phyloP scores from a whole-genome alignment of 2,888 invertebrate species.

The Chrysodeixis includens region DNA sequence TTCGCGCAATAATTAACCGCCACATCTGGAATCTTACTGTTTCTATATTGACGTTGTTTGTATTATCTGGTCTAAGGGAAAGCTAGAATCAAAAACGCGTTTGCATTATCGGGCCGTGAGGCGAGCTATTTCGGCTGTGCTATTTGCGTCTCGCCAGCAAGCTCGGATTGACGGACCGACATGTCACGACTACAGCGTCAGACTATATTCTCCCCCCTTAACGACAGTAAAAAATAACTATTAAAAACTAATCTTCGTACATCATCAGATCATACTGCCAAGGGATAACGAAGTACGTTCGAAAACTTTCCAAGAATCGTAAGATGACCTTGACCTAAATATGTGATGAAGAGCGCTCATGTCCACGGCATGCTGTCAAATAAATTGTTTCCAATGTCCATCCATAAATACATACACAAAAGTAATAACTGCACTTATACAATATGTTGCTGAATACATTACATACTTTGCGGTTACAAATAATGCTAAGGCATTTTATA shows the following conservation, averaged over 20 bases:
- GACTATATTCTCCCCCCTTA: conserved; percentile 71
- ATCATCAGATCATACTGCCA: conserved; percentile 36
- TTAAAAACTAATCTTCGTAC: conserved; percentile 58
- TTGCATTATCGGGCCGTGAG: conserved; percentile 86
- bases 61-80: conserved; percentile 73
- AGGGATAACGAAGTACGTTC: conserved; percentile 20
- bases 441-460: conserved; percentile 21
- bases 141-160: conserved; percentile 86
- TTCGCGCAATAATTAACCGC: conserved; percentile 30
- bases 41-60: conserved; percentile 51
- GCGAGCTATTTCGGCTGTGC: conserved; percentile 84
- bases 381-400: conserved; percentile 62
- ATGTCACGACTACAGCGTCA: conserved; percentile 83
- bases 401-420: conserved; percentile 37
- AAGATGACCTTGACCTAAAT: conserved; percentile 87
- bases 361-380: conserved; percentile 45
- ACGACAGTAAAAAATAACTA: conserved; percentile 66
- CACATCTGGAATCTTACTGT: conserved; percentile 36
- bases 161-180: conserved; percentile 88
- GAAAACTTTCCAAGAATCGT: conserved; percentile 49
- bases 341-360: conserved; percentile 63
- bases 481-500: conserved; percentile 15
- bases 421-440: conserved; percentile 23
- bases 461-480: conserved; percentile 6
- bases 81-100: conserved; percentile 85